A percentile compares a stretch with the other conserved stretches of the same genome.
These are phyloP conservation scores for Mantis religiosa DNA, from an alignment of 2,888 invertebrate species.

Conservation along the genomic window DNA sequence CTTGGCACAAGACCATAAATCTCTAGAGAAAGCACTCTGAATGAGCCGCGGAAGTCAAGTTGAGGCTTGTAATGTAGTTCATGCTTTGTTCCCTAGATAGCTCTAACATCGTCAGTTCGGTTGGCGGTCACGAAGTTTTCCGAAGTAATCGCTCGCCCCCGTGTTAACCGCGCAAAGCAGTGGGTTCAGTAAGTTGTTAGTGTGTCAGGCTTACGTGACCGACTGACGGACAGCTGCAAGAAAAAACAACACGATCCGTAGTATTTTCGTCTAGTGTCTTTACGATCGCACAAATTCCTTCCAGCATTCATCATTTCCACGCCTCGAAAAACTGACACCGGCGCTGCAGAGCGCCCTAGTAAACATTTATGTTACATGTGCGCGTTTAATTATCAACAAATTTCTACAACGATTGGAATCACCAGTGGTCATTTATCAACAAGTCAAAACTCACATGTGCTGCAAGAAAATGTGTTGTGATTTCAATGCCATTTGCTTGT, in stretches of 20 bases:
- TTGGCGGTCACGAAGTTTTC: background rate
- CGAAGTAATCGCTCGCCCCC: background rate
- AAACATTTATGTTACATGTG: background rate
- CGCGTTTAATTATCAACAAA: background rate
- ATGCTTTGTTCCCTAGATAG: background rate
- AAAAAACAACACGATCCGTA: background rate
- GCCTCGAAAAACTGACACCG: background rate
- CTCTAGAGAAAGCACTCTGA: background rate
- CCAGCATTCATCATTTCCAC: background rate
- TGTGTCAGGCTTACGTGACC: constrained; percentile 23
- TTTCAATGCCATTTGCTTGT: background rate
- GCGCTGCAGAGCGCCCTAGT: background rate
- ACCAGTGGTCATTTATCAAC: background rate
- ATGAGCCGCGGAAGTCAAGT: background rate
- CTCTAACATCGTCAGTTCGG: background rate
- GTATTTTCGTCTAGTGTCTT: background rate
- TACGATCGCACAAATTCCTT: background rate
- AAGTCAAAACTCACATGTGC: background rate
- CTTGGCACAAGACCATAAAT: no score
- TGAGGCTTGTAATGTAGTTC: background rate
- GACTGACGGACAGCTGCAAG: background rate
- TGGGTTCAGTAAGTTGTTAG: constrained; percentile 14
- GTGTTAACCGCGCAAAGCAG: background rate
- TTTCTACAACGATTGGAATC: background rate
- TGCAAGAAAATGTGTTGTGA: background rate